A percentile compares a stretch with the other conserved stretches of the same genome.
These are phyloP conservation scores for Fopius arisanus DNA, from an alignment of 1,140 invertebrate species.

Conservation along the genomic window DNA sequence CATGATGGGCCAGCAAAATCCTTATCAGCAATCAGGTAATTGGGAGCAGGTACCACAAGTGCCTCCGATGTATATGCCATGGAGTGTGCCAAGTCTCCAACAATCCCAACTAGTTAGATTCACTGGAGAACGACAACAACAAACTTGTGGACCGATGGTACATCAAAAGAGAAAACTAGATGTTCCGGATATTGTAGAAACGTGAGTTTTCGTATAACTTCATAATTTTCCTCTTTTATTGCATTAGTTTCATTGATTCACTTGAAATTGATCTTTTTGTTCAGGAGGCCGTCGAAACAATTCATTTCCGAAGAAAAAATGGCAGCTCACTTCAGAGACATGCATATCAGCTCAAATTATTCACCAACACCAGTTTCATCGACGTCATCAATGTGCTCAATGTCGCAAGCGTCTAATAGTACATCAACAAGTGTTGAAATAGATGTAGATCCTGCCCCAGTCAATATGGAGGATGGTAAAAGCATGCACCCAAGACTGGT, in stretches of 20 bases:
- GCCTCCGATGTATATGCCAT: conserved; percentile 56
- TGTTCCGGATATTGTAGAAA: conserved; percentile 45
- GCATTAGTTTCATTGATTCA: background rate
- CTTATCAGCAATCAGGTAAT: conserved; percentile 39
- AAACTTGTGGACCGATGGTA: conserved; percentile 28
- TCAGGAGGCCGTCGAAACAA: conserved; percentile 71
- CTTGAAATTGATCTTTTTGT: conserved; percentile 18
- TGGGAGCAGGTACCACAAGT: conserved; percentile 57
- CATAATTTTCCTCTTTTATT: too few species aligned
- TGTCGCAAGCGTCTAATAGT: conserved; percentile 25
- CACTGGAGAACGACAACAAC: conserved; percentile 45
- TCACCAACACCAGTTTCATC: conserved; percentile 41
- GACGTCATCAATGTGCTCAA: conserved; percentile 32
- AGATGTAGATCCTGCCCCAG: conserved; percentile 42
- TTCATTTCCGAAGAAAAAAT: conserved; percentile 84
- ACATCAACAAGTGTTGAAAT: conserved; percentile 8
- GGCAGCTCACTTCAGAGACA: conserved; percentile 75
- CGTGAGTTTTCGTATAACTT: conserved; percentile 39
- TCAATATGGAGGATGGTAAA: conserved; percentile 34
- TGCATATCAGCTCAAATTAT: conserved; percentile 71
- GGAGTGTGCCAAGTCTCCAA: conserved; percentile 49
- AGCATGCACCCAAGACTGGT: conserved; percentile 62
- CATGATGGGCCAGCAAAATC: conserved; percentile 54
- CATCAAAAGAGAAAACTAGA: conserved; percentile 59
- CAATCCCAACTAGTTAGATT: conserved; percentile 53